A percentile compares a stretch with the other conserved stretches of the same genome.
Evolutionary conservation across 92 coral and sea anemone species (phyloP).

Genomic region (Porites cylindrica): DNA sequence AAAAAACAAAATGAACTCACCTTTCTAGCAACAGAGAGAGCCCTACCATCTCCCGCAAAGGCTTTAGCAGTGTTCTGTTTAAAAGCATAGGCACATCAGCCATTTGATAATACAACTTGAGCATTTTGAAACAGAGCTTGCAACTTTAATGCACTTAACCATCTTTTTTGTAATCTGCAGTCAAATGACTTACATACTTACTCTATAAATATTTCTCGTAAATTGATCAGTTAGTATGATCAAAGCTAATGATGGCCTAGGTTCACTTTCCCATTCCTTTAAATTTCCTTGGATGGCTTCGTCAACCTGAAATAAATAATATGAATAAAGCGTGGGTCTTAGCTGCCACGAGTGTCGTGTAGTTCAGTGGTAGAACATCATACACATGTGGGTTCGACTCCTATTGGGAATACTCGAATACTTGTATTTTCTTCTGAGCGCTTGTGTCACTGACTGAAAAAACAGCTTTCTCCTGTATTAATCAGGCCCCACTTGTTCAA

Average conservation of each 20-base stretch:
- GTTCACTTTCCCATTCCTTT: constrained; percentile 87
- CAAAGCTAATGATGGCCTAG: constrained; percentile 84
- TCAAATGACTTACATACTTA: background rate
- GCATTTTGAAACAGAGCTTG: background rate
- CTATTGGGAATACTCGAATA: too few species aligned
- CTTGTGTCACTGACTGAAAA: too few species aligned
- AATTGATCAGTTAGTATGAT: constrained; percentile 90
- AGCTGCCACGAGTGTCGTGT: too few species aligned
- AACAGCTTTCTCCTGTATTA: too few species aligned
- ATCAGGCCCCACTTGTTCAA: too few species aligned
- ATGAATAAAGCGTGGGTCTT: background rate
- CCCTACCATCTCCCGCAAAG: constrained; percentile 63
- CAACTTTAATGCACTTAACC: too few species aligned
- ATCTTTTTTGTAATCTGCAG: too few species aligned
- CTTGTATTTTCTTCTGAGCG: too few species aligned
- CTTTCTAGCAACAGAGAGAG: constrained; percentile 63
- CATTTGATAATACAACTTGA: background rate
- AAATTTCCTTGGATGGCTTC: constrained; percentile 81
- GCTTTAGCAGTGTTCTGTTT: constrained; percentile 62
- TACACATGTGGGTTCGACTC: too few species aligned
- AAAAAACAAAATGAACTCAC: constrained; percentile 21
- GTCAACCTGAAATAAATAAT: constrained; percentile 66
- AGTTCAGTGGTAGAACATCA: too few species aligned
- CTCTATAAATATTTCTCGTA: constrained; percentile 86
- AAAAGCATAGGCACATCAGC: background rate